Conservation (phyloP, 2,888 invertebrate species). For the Pristionchus japonicus region DNA sequence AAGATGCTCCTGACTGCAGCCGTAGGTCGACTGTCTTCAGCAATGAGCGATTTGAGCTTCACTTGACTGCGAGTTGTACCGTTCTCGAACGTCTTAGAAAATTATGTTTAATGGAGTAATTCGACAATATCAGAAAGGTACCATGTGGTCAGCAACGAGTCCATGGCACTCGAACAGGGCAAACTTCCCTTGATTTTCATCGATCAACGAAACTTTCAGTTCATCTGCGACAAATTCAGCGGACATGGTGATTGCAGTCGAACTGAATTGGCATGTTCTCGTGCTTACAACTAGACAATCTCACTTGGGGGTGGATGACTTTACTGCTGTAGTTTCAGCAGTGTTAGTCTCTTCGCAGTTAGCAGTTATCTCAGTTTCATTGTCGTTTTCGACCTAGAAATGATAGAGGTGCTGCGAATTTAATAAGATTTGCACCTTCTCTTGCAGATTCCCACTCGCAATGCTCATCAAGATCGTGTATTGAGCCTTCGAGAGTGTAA, state of each 20-base stretch:
- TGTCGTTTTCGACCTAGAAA: neutral
- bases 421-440: neutral
- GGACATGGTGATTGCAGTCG: neutral
- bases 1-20: neutral
- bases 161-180: neutral
- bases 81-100: neutral
- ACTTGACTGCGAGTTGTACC: neutral
- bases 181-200: neutral
- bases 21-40: neutral
- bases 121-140: neutral
- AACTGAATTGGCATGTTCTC: neutral
- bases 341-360: neutral
- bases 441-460: neutral
- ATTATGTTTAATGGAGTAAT: neutral
- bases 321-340: neutral
- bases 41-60: neutral
- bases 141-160: neutral
- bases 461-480: neutral
- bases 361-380: neutral
- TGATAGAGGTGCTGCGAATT: neutral
- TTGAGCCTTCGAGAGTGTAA: neutral
- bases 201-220: neutral
- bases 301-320: neutral
- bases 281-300: neutral
- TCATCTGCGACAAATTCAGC: neutral